Base-by-base conservation (phyloP, 2,888 invertebrate species). In the Argyresthia goedartella region DNA sequence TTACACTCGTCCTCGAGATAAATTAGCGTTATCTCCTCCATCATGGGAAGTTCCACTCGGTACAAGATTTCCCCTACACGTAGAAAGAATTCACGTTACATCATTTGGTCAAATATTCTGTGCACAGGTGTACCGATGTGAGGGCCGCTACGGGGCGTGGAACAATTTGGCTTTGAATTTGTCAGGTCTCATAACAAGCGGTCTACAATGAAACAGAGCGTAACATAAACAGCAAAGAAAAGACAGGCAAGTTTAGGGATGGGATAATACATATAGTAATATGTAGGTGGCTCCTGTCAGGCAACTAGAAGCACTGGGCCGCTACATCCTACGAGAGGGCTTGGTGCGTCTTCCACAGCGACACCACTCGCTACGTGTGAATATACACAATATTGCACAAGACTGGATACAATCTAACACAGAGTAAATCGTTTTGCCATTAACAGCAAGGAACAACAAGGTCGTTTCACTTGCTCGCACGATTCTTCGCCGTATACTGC, bases 1-100 rank as follows among this genome's bases (percentile, higher is more conserved):
- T 90, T 90, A 90, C 90, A 88, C 88, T 91, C 91, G 92, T 94
- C 93, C 92, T 94, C 94, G 93, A 94, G 92, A 93, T 94, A 94
- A 90, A 94, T 94, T 91, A 94, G 92, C 88, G 94, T 94, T 89
- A 94, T 93, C 91, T 94, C 94, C 92, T 94, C 94, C 94, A 94
- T 93, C 92, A 94, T 92, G 88, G 94, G 94, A 90, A 94, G 93
- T 91, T 94, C 93, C 92, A 94, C 94, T 89, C 94, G 93, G 90
- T 93, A 94, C 92, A 94, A 93, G 91, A 94, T 94, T 92, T 94
- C 94, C 89, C 92, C 92, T 87, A 87, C 79, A 87, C 84, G 85
- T 86, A 87, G 78, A 87, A 87, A 87, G 85, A 87, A 86, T 81
- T 59, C 80, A 80, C 78, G 86, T 87, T 87, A 86, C 75, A 81